Conservation (phyloP, 2,888 invertebrate species). For the Mythimna vitellina region DNA sequence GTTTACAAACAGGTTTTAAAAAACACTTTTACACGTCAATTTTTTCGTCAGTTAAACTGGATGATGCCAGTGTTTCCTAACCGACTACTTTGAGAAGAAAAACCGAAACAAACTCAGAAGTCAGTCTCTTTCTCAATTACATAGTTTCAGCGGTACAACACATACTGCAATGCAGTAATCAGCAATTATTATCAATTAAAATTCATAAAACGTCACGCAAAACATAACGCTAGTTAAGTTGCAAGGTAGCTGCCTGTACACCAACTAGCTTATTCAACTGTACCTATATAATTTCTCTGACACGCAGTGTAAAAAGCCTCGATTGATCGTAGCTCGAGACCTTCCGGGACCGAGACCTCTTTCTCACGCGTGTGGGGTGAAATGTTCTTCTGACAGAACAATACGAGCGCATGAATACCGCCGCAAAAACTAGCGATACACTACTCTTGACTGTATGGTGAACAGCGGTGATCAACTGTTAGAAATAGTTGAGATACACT, state of each 20-base stretch:
- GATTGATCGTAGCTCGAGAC: conserved; percentile 57
- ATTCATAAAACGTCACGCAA: too few species aligned
- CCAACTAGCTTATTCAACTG: conserved; percentile 21
- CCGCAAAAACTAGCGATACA: conserved; percentile 68
- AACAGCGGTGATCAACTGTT: conserved; percentile 60
- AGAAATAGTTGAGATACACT: background rate
- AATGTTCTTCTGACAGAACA: conserved; percentile 74
- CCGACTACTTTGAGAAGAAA: too few species aligned
- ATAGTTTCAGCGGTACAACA: too few species aligned
- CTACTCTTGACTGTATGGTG: conserved; percentile 49
- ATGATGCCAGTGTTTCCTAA: too few species aligned
- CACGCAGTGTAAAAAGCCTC: conserved; percentile 65
- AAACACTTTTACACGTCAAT: too few species aligned
- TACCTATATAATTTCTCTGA: conserved; percentile 66
- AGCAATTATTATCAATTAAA: too few species aligned
- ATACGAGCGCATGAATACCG: conserved; percentile 70
- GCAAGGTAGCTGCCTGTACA: background rate
- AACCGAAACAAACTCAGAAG: too few species aligned
- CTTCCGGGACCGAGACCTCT: conserved; percentile 79
- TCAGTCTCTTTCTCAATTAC: too few species aligned
- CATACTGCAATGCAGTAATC: too few species aligned
- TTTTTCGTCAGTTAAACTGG: too few species aligned
- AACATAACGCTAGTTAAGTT: too few species aligned
- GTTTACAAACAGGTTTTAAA: too few species aligned
- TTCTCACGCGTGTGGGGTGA: conserved; percentile 72